Evolutionary conservation across 1,140 invertebrate genomes (phyloP), one percentile per base, ranked within the genome.

Genomic region (Octopus bimaculoides): DNA sequence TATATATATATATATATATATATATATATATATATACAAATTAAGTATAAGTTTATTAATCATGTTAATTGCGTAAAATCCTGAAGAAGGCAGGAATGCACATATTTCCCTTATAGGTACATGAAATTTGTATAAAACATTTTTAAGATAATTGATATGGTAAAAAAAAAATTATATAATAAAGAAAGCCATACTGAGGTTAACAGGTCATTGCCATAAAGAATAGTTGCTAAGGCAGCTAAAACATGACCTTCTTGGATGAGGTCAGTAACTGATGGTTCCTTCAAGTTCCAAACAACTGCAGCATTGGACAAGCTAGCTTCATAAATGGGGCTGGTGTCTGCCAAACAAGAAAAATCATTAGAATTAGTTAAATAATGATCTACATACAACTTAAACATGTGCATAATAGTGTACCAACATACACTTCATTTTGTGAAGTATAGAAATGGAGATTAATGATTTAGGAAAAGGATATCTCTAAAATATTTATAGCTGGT

Each of bases 191-290:
- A 10, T 81, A 84, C 84, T 83, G 84, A 83, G 69, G 81, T 77
- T 79, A 86, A 10, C 17, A 76, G 78, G 76, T 79, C 56, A 10
- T 83, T 79, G 26, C 83, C 84, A 76, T 85, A 87, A 73, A 84
- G 82, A 20, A 84, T 77, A 12, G 84, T 88, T 53, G 87, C 85
- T 54, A 88, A 77, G 66, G 84, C 84, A 77, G 85, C 83, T 2
- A 84, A 78, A 17, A 81, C 77, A 71, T 87, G 84, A 41, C 82
- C 85, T 73, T 81, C 56, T 55, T 78, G 66, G 41, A 88, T 61
- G 41, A 87, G 77, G 41, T 79, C 78, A n/a, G 81, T 79, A 52
- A 86, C 69, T 79, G 80, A 81, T 61, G 78, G 77, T n/a, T 75
- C 73, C 12, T 78, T 26, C 5, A 69, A 14, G 41, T 54, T 77